Conservation (phyloP, 2,113 vertebrate species). For the Xiphias gladius region DNA sequence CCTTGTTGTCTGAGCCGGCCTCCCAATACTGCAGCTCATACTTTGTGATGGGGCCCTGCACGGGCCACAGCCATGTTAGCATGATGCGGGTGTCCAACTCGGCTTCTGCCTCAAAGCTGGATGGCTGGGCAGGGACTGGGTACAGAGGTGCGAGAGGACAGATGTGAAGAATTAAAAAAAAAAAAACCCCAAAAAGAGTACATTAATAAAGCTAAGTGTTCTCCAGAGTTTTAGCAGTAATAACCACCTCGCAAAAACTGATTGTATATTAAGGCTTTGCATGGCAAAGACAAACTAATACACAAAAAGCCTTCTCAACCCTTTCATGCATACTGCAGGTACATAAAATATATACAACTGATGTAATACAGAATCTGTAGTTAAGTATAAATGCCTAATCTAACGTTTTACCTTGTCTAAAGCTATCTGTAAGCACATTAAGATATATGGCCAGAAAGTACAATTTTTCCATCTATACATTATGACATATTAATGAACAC, state of each 20-base stretch:
- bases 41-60: conserved; percentile 92
- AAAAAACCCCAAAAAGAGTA: background rate
- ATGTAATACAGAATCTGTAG: background rate
- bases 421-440: background rate
- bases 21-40: conserved; percentile 96
- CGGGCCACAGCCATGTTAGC: conserved; percentile 91
- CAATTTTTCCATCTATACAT: background rate
- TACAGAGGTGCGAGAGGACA: background rate
- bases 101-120: conserved; percentile 93
- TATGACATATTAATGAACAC: conserved; percentile 23
- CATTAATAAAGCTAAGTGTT: conserved; percentile 1
- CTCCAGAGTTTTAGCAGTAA: conserved; percentile 4
- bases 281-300: background rate
- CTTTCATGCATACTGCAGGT: background rate
- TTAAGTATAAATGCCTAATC: background rate
- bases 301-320: background rate
- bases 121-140: conserved; percentile 93
- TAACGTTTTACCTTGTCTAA: conserved; percentile 8
- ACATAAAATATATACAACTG: background rate
- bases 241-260: background rate
- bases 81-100: conserved; percentile 93
- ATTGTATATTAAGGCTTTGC: background rate
- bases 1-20: conserved; percentile 87
- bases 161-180: background rate
- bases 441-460: background rate